Base-by-base conservation (phyloP, 2,113 vertebrate genomes). In the Rhineura floridana region DNA sequence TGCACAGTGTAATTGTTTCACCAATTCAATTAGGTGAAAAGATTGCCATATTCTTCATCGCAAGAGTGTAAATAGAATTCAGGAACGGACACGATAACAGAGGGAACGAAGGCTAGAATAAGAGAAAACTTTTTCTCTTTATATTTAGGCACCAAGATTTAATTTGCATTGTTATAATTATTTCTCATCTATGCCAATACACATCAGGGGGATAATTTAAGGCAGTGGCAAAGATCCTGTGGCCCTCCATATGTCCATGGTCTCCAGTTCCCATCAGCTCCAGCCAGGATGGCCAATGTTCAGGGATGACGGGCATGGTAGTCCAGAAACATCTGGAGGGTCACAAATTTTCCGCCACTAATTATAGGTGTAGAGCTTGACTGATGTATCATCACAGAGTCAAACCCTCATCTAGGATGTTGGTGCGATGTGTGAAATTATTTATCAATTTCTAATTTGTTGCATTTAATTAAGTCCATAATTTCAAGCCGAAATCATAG, bases 391-490 rank as follows among this genome's bases (percentile, higher is more conserved):
- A 73, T 67, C 88, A 21, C 21, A 83, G 67, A 81, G 3, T 0
- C 76, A 69, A 89, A 87, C 86, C 83, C 55, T 42, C 2, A 6
- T 3, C 7, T 6, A 0, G 2, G 85, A 87, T 33, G 81, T 93
- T 59, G n/a, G n/a, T n/a, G n/a, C n/a, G n/a, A n/a, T n/a, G n/a
- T n/a, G 3, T 87, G 23, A 88, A 85, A 93, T n/a, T 92, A 83
- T 80, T 88, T 91, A 91, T 15, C 36, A 87, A 2, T 81, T 92
- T 91, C 80, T 83, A 94, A 87, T 82, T 91, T 1, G 0, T 85
- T 90, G 19, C 39, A 86, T 80, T 92, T 92, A 92, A 86, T 91
- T 44, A 87, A 89, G 65, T 48, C 3, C 79, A 30, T 91, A 85
- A 88, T 85, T 76, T 19, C 75, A 90, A 46, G 63, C 65, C 23